These are phyloP conservation scores for Pseudochaenichthys georgianus DNA, from an alignment of 2,797 vertebrate genomes.

Conservation along the genomic window DNA sequence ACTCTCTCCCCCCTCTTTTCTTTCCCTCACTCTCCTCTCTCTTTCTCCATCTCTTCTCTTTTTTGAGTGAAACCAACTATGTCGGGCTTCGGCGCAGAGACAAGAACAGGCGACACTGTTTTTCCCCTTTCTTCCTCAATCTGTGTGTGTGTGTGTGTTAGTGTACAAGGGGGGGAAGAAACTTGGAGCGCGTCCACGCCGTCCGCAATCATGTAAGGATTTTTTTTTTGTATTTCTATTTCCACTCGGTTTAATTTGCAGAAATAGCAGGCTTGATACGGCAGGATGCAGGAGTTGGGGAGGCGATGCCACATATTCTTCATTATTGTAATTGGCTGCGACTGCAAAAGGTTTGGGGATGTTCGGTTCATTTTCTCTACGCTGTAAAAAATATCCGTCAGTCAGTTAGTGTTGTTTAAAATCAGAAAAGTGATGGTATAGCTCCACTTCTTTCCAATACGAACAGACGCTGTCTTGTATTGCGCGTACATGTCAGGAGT, in stretches of 20 bases:
- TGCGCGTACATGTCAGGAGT: neutral
- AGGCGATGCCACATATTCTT: conserved; percentile 37
- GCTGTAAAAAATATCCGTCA: conserved; percentile 41
- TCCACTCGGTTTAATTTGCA: conserved; percentile 49
- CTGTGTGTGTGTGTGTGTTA: conserved; percentile 25
- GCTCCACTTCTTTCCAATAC: neutral
- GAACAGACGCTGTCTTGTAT: neutral
- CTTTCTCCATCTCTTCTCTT: conserved; percentile 65
- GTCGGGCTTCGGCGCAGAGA: conserved; percentile 75
- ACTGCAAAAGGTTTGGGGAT: conserved; percentile 50
- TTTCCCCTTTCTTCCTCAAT: conserved; percentile 7
- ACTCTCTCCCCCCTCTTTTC: conserved; percentile 14
- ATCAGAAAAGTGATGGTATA: neutral
- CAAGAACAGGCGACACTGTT: conserved; percentile 62
- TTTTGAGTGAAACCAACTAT: conserved; percentile 77
- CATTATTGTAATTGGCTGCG: conserved; percentile 53
- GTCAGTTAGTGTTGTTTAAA: neutral
- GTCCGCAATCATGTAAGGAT: conserved; percentile 68
- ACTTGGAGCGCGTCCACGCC: conserved; percentile 74
- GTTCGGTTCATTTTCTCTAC: conserved; percentile 39
- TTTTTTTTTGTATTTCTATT: conserved; percentile 41
- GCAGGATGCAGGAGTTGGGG: conserved; percentile 33
- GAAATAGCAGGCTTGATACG: conserved; percentile 33
- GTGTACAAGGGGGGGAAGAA: conserved; percentile 36
- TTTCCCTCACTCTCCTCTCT: conserved; percentile 52